Percentiles rank a stretch among this genome's conserved stretches.
Conservation (phyloP, 2,888 invertebrate species). For the Cataglyphis altisquamis region DNA sequence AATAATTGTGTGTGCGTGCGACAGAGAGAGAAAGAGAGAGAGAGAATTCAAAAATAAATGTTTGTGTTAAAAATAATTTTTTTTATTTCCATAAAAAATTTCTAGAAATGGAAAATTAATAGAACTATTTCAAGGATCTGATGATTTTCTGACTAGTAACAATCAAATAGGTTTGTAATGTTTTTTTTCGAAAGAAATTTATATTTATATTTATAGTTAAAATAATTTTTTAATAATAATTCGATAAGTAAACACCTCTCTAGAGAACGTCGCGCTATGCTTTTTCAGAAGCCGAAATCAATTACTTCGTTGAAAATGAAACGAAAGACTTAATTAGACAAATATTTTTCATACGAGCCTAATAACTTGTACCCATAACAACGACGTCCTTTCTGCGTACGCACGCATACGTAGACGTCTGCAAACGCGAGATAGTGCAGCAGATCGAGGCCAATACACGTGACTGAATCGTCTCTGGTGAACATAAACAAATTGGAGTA, state of each 20-base stretch:
- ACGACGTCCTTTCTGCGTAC: conserved; percentile 29
- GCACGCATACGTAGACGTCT: conserved; percentile 43
- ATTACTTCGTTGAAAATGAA: not conserved
- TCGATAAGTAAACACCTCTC: not conserved
- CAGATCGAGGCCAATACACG: conserved; percentile 70
- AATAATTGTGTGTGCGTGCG: not conserved
- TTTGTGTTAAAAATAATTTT: not conserved
- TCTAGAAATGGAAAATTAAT: not conserved
- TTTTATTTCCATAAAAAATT: not conserved
- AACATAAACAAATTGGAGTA: conserved; percentile 75
- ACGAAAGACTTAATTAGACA: too few species aligned
- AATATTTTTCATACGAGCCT: not conserved
- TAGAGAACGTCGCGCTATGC: not conserved
- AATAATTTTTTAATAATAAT: too few species aligned
- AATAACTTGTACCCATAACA: conserved; percentile 9
- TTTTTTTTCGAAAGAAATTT: not conserved
- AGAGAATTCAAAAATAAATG: not conserved
- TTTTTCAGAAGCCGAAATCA: not conserved
- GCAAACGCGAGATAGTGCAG: conserved; percentile 55
- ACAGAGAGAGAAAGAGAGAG: too few species aligned
- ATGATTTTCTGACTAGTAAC: not conserved
- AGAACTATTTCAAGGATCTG: not conserved
- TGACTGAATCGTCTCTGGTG: conserved; percentile 68
- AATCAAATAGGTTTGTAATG: not conserved
- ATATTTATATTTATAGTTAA: not conserved